phyloP scores from a whole-genome alignment of 2,113 vertebrate species.

The Dasyornis broadbenti region DNA sequence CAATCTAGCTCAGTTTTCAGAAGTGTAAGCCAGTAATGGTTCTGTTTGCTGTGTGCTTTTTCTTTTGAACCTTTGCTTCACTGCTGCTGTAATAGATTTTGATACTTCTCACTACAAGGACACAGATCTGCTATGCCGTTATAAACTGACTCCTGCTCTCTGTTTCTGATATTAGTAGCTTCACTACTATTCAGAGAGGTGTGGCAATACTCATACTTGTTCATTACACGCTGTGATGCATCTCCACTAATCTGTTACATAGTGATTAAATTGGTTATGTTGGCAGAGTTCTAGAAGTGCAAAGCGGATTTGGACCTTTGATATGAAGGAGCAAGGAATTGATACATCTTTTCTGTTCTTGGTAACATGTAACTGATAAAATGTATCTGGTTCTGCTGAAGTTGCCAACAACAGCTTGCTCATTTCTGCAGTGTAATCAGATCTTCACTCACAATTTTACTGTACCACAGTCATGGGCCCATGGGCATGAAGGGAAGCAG shows the following conservation, averaged over 20 bases:
- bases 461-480: not conserved
- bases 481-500: not conserved
- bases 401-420: not conserved
- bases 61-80: not conserved
- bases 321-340: not conserved
- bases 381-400: not conserved
- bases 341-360: not conserved
- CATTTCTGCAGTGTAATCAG: not conserved
- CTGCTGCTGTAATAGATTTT: not conserved
- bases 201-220: not conserved
- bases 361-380: not conserved
- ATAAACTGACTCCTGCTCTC: not conserved
- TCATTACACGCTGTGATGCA: not conserved
- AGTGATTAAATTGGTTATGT: not conserved
- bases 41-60: not conserved
- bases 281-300: not conserved
- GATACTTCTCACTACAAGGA: not conserved
- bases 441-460: not conserved
- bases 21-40: not conserved
- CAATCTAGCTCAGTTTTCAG: not conserved
- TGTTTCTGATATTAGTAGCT: not conserved
- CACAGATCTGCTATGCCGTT: not conserved
- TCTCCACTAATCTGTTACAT: not conserved
- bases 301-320: not conserved
- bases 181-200: not conserved